Conservation (phyloP, 2,888 invertebrate genomes). For the Acrocera orbiculus region DNA sequence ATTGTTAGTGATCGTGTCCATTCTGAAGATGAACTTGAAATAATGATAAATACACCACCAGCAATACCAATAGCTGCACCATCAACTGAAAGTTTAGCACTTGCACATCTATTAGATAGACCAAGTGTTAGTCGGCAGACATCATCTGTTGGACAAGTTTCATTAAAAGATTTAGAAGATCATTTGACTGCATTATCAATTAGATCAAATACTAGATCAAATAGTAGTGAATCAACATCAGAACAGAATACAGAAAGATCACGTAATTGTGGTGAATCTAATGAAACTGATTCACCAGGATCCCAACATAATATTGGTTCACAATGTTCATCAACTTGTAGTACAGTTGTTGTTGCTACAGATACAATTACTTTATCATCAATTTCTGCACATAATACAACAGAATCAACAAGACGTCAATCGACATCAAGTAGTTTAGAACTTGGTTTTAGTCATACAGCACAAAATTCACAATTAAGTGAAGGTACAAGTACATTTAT, state of each 20-base stretch:
- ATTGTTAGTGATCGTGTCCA: slow-evolving; percentile 91
- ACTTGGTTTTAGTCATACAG: slow-evolving; percentile 70
- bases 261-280: slow-evolving; percentile 19
- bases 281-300: slow-evolving; percentile 33
- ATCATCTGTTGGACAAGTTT: slow-evolving; percentile 34
- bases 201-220: slow-evolving; percentile 16
- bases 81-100: slow-evolving; percentile 67
- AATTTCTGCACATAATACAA: slow-evolving; percentile 25
- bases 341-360: slow-evolving; percentile 61
- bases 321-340: slow-evolving; percentile 73
- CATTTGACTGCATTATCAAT: slow-evolving; percentile 32
- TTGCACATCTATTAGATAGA: slow-evolving; percentile 53
- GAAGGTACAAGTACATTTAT: slow-evolving; percentile 51
- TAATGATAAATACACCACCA: slow-evolving; percentile 65
- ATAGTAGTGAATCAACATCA: slow-evolving; percentile 17
- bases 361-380: slow-evolving; percentile 25
- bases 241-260: slow-evolving; percentile 14
- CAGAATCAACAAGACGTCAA: slow-evolving; percentile 40
- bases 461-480: slow-evolving; percentile 65
- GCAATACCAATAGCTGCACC: slow-evolving; percentile 54
- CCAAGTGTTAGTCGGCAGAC: slow-evolving; percentile 39
- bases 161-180: slow-evolving; percentile 30
- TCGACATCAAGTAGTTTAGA: slow-evolving; percentile 69
- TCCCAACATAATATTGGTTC: slow-evolving; percentile 49
- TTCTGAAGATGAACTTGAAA: slow-evolving; percentile 85